These are phyloP conservation scores for Mongoloraphidia duomilia DNA, from an alignment of 2,888 invertebrate genomes.

Conservation along the genomic window DNA sequence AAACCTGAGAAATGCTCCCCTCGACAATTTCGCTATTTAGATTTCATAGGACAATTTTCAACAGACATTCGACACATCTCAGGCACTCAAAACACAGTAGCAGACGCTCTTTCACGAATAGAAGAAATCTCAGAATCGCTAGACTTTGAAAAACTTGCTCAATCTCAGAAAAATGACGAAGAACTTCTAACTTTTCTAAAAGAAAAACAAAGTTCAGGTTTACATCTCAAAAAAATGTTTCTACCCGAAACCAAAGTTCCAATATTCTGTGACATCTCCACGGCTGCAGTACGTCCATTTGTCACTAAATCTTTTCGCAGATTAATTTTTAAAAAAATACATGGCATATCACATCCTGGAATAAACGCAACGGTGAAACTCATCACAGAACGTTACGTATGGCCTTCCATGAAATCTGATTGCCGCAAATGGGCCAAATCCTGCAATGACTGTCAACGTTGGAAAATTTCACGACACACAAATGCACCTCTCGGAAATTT, in stretches of 20 bases:
- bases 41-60: conserved; percentile 20
- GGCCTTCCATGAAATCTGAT: conserved; percentile 24
- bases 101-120: conserved; percentile 12
- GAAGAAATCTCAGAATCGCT: not conserved
- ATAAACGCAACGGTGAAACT: conserved; percentile 16
- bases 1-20: not conserved
- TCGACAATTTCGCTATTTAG: not conserved
- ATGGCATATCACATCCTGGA: conserved; percentile 18
- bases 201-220: not conserved
- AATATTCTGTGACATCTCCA: not conserved
- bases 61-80: conserved; percentile 20
- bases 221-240: not conserved
- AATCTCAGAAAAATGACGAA: not conserved
- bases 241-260: not conserved
- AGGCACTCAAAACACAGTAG: conserved; percentile 21
- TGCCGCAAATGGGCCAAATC: conserved; percentile 20
- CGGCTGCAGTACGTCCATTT: conserved; percentile 7
- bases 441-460: conserved; percentile 22
- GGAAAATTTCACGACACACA: conserved; percentile 22
- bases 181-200: not conserved
- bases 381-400: conserved; percentile 22
- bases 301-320: conserved; percentile 7
- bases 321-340: conserved; percentile 11
- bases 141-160: not conserved
- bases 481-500: conserved; percentile 16